phyloP scores from a whole-genome alignment of 2,888 invertebrate genomes.

The Nasonia oneida region DNA sequence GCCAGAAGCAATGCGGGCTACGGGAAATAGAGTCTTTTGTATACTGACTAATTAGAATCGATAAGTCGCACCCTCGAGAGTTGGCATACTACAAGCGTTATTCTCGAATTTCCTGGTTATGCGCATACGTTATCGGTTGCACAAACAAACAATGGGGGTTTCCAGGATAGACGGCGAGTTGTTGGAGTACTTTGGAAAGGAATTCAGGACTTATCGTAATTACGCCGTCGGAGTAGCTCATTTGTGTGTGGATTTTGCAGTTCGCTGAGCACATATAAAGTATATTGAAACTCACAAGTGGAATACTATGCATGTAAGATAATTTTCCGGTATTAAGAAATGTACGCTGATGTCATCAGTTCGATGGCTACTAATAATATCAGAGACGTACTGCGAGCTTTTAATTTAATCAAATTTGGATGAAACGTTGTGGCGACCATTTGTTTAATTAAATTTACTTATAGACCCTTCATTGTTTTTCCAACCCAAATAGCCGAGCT shows the following conservation, averaged over 20 bases:
- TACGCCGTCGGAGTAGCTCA: background rate
- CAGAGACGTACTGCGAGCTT: too few species aligned
- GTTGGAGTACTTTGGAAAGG: background rate
- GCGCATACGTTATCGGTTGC: conserved; percentile 5
- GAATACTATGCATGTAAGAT: too few species aligned
- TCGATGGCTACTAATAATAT: too few species aligned
- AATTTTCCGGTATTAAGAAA: too few species aligned
- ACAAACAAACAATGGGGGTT: background rate
- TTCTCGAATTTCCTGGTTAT: background rate
- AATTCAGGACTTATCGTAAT: background rate
- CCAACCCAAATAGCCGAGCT: background rate
- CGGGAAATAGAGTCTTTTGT: background rate
- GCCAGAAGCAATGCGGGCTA: too few species aligned
- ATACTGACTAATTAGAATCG: background rate
- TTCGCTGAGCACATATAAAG: too few species aligned
- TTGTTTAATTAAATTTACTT: too few species aligned
- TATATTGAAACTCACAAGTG: too few species aligned
- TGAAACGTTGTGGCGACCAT: too few species aligned
- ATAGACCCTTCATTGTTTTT: conserved; percentile 8
- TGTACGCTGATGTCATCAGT: too few species aligned
- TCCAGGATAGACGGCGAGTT: background rate
- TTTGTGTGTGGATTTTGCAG: too few species aligned
- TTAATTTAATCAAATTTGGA: too few species aligned
- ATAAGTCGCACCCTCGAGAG: background rate
- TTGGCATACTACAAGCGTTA: background rate